phyloP scores from a whole-genome alignment of 2,797 vertebrate species.

The Poecile montanus region DNA sequence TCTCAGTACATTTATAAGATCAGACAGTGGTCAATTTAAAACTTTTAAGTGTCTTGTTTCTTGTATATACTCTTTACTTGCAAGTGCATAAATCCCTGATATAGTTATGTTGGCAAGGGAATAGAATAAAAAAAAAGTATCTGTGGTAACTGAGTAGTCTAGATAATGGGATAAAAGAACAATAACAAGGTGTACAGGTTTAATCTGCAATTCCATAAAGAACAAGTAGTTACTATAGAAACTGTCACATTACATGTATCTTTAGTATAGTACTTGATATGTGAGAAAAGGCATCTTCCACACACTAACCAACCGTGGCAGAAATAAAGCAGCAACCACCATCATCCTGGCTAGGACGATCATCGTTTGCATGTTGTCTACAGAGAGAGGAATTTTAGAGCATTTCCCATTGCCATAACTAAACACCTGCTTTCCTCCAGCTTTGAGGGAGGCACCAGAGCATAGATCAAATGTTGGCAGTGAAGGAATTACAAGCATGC shows the following conservation, averaged over 20 bases:
- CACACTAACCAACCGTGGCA: background rate
- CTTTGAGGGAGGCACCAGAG: background rate
- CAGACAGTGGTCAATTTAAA: background rate
- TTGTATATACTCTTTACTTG: background rate
- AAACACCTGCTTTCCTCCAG: background rate
- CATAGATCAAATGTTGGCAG: background rate
- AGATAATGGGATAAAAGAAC: slow-evolving; percentile 51
- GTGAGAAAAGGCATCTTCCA: slow-evolving; percentile 22
- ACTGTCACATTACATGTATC: slow-evolving; percentile 45
- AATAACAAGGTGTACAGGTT: slow-evolving; percentile 52
- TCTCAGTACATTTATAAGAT: background rate
- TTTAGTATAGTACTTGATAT: background rate
- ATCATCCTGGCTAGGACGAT: background rate
- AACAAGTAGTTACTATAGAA: slow-evolving; percentile 68
- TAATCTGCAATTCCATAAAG: slow-evolving; percentile 54
- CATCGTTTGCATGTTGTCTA: background rate
- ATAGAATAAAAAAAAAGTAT: background rate
- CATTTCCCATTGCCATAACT: background rate
- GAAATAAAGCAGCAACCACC: background rate
- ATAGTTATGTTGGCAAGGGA: background rate
- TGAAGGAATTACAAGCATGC: background rate
- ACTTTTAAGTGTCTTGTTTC: background rate
- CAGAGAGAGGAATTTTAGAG: background rate
- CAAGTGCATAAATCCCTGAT: background rate
- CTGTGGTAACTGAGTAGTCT: slow-evolving; percentile 33